Conservation (phyloP, 2,888 invertebrate genomes). For the Tenthredo mesomela region DNA sequence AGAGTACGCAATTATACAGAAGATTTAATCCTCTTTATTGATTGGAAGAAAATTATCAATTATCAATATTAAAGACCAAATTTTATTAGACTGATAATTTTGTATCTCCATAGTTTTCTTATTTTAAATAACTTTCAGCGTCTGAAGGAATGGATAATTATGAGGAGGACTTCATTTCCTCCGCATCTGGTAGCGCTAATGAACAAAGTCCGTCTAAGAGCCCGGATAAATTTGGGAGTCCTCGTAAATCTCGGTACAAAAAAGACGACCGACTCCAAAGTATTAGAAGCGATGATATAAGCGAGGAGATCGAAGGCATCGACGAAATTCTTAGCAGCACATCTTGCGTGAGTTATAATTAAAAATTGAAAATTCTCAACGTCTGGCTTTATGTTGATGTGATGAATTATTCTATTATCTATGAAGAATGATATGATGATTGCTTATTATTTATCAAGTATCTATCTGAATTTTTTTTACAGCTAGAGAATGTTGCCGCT, state of each 20-base stretch:
- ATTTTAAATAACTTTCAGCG: slow-evolving; percentile 59
- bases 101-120: neutral
- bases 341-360: slow-evolving; percentile 71
- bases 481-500: slow-evolving; percentile 70
- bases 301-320: slow-evolving; percentile 73
- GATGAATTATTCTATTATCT: neutral
- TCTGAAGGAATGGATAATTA: slow-evolving; percentile 70
- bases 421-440: neutral
- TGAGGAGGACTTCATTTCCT: slow-evolving; percentile 74
- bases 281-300: slow-evolving; percentile 71
- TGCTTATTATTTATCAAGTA: neutral
- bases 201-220: slow-evolving; percentile 74
- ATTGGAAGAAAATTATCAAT: neutral
- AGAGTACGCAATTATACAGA: neutral
- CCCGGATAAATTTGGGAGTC: slow-evolving; percentile 66
- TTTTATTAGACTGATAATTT: neutral
- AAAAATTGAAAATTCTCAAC: neutral
- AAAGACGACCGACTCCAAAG: slow-evolving; percentile 67
- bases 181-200: slow-evolving; percentile 73
- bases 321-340: slow-evolving; percentile 73
- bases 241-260: slow-evolving; percentile 61
- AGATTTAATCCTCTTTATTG: neutral
- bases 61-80: neutral
- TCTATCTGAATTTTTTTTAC: slow-evolving; percentile 59
- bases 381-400: neutral